These are phyloP conservation scores for Diadema setosum DNA, from an alignment of 35 echinoderm and acorn worm genomes.

Conservation along the genomic window DNA sequence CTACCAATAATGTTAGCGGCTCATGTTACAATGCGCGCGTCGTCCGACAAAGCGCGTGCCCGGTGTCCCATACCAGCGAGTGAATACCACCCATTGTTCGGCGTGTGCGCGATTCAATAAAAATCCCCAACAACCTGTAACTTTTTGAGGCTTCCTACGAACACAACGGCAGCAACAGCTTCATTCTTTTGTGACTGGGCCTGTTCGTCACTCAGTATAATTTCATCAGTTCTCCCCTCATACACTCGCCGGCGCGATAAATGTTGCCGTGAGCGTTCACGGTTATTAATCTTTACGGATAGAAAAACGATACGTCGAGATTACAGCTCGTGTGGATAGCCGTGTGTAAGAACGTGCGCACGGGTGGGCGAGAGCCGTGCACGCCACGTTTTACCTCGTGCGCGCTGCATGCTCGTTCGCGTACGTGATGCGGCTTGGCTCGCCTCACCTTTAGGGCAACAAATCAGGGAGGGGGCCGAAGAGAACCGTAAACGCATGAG, in stretches of 20 bases:
- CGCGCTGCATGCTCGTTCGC: no score
- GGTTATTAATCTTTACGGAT: background rate
- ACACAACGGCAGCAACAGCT: background rate
- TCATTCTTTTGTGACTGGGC: background rate
- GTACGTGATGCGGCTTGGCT: no score
- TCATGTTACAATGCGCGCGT: background rate
- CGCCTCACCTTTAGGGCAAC: no score
- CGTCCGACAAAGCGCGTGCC: background rate
- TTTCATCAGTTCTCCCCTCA: no score
- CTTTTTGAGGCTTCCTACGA: background rate
- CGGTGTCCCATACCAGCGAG: background rate
- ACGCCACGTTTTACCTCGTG: background rate
- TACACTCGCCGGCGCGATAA: background rate
- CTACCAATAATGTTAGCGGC: background rate
- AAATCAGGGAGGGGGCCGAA: no score
- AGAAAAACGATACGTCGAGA: background rate
- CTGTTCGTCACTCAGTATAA: background rate
- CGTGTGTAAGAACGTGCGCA: background rate
- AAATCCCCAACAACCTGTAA: slow-evolving; percentile 1
- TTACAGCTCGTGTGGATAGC: background rate
- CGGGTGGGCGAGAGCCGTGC: background rate
- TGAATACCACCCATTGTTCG: background rate
- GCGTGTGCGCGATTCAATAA: background rate
- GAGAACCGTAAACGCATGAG: no score
- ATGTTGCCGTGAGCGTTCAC: background rate